Conservation (phyloP, 1,140 invertebrate species). For the Polypedilum vanderplanki region DNA sequence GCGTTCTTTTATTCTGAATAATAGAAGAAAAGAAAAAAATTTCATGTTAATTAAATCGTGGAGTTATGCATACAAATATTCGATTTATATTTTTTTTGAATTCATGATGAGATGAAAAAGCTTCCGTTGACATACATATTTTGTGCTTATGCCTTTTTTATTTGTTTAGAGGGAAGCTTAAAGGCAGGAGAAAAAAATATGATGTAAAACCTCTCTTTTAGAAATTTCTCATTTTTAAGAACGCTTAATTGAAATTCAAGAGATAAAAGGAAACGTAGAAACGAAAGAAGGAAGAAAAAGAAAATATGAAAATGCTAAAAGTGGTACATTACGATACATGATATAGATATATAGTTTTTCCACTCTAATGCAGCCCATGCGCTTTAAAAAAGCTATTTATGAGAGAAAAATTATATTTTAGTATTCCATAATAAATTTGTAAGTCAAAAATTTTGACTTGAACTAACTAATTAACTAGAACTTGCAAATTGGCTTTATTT, state of each 20-base stretch:
- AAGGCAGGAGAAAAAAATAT: neutral
- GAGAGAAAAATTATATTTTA: slow-evolving; percentile 1
- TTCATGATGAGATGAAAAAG: too few relatives aligned
- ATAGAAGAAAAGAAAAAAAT: too few relatives aligned
- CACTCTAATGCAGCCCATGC: neutral
- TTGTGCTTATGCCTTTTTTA: too few relatives aligned
- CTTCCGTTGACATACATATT: too few relatives aligned
- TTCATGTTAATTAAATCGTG: too few relatives aligned
- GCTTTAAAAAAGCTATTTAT: neutral
- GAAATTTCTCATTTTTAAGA: neutral
- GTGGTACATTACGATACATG: neutral
- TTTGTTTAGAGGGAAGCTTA: too few relatives aligned
- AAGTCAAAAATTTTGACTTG: too few relatives aligned
- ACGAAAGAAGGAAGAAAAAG: neutral
- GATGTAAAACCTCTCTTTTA: neutral
- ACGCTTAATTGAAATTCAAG: slow-evolving; percentile 12
- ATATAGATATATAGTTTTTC: slow-evolving; percentile 3
- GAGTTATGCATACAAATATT: too few relatives aligned
- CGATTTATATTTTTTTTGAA: too few relatives aligned
- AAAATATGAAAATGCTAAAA: slow-evolving; percentile 14
- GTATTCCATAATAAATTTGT: neutral
- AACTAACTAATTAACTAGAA: neutral
- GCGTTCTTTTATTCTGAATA: too few relatives aligned
- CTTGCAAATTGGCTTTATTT: neutral
- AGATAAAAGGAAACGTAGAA: neutral